A percentile compares a stretch with the other conserved stretches of the same genome.
phyloP scores from a whole-genome alignment of 2,113 vertebrate species.

The Mirounga angustirostris region DNA sequence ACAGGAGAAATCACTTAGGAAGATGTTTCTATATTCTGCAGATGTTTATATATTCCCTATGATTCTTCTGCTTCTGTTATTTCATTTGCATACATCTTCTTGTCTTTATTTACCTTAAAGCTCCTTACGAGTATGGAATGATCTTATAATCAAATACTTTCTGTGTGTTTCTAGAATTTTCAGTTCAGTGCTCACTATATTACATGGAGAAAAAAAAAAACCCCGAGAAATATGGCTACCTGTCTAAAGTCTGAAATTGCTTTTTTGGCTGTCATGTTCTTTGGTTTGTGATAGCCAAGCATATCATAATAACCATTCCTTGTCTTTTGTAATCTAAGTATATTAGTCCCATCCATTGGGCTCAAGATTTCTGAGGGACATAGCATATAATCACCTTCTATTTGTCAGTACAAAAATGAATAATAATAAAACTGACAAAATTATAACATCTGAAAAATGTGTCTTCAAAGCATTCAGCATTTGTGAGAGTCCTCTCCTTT shows the following conservation, averaged over 20 bases:
- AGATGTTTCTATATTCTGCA: conserved; percentile 57
- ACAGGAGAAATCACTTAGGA: conserved; percentile 45
- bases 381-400: background rate
- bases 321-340: background rate
- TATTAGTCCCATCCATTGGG: background rate
- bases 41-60: conserved; percentile 51
- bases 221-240: background rate
- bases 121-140: background rate
- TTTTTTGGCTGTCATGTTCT: background rate
- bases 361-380: background rate
- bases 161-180: conserved; percentile 9
- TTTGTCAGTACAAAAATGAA: conserved; percentile 20
- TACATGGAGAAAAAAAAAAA: background rate
- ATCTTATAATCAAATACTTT: background rate
- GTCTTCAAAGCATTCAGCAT: background rate
- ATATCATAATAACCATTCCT: background rate
- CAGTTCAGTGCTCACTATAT: background rate
- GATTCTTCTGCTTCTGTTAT: conserved; percentile 19
- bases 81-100: conserved; percentile 42
- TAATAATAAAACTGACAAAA: background rate
- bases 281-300: background rate
- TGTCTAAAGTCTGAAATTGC: background rate
- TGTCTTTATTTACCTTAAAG: conserved; percentile 51
- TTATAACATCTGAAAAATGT: background rate
- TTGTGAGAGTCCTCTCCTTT: background rate